Evolutionary conservation across 1,140 invertebrate species (phyloP), one percentile per base, ranked within the genome.

Genomic region (Aphidius gifuensis): DNA sequence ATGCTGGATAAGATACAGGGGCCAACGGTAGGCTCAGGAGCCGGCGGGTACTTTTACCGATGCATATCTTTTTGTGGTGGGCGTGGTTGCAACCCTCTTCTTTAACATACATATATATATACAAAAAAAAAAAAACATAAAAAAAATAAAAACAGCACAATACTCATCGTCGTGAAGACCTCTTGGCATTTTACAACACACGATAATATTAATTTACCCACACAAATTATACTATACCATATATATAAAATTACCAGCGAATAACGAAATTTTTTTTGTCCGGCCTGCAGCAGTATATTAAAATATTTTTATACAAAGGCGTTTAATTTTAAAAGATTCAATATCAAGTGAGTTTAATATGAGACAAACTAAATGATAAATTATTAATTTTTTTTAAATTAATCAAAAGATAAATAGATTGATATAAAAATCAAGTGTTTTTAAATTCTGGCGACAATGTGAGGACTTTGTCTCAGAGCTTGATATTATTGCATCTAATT

Each of bases 141-240:
- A 9, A 9, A 23, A 54, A 39, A 38, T 59, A 46, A 32, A 32
- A 16, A 32, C 4, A 21, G 46, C 8, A 40, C 51, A 32, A 49
- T 38, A 55, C 39, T 47, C 42, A 60, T 60, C 51, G 46, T 16
- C 58, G 51, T 61, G 32, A 38, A 62, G 54, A 32, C 43, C 44
- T 40, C 47, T 43, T 43, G 59, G 48, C 44, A 47, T 58, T 46
- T 40, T 23, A 53, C 50, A 60, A 47, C 57, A 16, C 58, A 59
- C 60, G 62, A 67, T 66, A 63, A 66, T 67, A 67, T 64, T 67
- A 67, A 67, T 67, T 67, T 67, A 57, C 66, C 47, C 57, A 57
- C 57, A 57, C 62, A 56, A 47, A 32, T 32, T 32, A 32, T 32
- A 32, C 23, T 32, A 32, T 4, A 32, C 4, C 23, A 55, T 55